phyloP scores from a whole-genome alignment of 2,888 invertebrate species.

The Philaethria dido region DNA sequence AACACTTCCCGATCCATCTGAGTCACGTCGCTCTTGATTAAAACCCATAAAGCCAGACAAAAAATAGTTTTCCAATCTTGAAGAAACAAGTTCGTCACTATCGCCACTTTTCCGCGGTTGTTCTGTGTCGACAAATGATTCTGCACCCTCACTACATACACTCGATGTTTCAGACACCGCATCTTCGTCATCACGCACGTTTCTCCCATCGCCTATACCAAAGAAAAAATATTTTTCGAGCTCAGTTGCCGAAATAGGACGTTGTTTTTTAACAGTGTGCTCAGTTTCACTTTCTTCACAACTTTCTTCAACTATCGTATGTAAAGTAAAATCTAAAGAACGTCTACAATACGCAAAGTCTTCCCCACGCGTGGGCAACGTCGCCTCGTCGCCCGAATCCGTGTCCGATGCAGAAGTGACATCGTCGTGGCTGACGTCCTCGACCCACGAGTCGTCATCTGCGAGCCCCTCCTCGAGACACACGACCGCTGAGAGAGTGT shows the following conservation, averaged over 20 bases:
- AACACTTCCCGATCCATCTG: conserved; percentile 93
- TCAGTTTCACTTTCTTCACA: conserved; percentile 96
- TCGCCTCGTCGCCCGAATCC: conserved; percentile 88
- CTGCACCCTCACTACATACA: conserved; percentile 92
- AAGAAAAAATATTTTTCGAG: conserved; percentile 96
- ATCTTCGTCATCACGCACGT: conserved; percentile 84
- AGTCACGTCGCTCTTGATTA: conserved; percentile 89
- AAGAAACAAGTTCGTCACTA: conserved; percentile 91
- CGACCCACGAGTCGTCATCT: conserved; percentile 96
- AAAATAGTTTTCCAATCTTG: conserved; percentile 95
- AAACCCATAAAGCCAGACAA: conserved; percentile 93
- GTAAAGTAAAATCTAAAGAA: conserved; percentile 94
- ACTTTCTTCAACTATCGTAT: conserved; percentile 97
- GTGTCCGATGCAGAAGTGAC: conserved; percentile 87
- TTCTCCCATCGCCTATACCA: conserved; percentile 89
- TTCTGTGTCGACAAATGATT: conserved; percentile 87
- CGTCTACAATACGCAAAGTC: conserved; percentile 92
- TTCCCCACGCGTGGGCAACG: conserved; percentile 89
- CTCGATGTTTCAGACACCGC: conserved; percentile 92
- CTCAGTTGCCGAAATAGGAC: conserved; percentile 91
- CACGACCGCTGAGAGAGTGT: conserved; percentile 88
- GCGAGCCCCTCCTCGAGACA: conserved; percentile 93
- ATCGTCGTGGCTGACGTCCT: conserved; percentile 92
- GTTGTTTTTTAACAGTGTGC: conserved; percentile 84
- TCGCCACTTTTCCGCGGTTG: conserved; percentile 83